Conservation (phyloP, 2,888 invertebrate species). For the Eupsilia transversa region DNA sequence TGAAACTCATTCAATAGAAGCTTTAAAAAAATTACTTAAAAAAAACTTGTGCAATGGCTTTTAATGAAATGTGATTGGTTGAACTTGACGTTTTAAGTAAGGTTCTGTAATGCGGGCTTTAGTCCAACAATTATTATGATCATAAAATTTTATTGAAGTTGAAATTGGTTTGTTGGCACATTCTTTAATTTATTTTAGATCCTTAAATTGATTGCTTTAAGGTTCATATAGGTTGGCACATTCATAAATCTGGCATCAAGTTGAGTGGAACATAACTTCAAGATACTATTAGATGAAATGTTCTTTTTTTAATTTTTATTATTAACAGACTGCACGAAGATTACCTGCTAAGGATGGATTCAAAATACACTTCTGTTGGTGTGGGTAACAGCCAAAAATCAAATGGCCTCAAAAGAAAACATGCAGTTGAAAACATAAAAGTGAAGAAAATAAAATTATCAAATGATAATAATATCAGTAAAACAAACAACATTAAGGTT, state of each 20-base stretch:
- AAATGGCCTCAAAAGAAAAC: conserved; percentile 75
- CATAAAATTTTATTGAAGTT: background rate
- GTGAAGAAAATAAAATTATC: conserved; percentile 78
- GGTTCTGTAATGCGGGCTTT: background rate
- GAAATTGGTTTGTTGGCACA: background rate
- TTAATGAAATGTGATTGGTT: background rate
- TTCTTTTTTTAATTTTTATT: background rate
- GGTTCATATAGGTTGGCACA: background rate
- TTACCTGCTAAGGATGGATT: conserved; percentile 80
- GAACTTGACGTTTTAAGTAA: background rate
- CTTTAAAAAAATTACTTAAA: too few species aligned
- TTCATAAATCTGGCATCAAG: background rate
- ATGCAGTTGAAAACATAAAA: conserved; percentile 70
- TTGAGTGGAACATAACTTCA: background rate
- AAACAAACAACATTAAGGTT: conserved; percentile 30
- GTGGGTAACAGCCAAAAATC: conserved; percentile 70
- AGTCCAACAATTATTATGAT: background rate
- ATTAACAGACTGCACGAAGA: background rate
- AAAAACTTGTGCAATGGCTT: background rate
- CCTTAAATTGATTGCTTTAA: too few species aligned
- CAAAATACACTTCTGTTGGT: conserved; percentile 83
- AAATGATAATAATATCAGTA: conserved; percentile 60
- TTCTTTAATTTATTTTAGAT: background rate
- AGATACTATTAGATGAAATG: background rate
- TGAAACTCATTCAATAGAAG: background rate